A percentile compares a stretch with the other conserved stretches of the same genome.
phyloP scores from a whole-genome alignment of 2,888 invertebrate genomes.

The Eutolmus rufibarbis region DNA sequence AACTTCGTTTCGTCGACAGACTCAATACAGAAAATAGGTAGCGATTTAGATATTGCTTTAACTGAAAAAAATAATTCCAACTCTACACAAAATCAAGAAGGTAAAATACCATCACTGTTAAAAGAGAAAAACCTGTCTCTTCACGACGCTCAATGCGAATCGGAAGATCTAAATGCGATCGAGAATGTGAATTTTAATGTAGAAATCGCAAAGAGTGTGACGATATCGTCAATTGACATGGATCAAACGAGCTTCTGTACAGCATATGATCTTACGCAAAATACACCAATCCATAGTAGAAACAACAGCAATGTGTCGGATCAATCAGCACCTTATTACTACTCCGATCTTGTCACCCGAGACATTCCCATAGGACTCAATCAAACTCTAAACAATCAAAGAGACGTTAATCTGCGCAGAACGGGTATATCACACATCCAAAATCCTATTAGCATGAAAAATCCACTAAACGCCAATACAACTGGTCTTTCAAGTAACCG shows the following conservation, averaged over 20 bases:
- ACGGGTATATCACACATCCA: conserved; percentile 77
- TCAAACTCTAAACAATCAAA: conserved; percentile 74
- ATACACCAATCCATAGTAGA: conserved; percentile 67
- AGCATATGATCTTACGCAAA: conserved; percentile 51
- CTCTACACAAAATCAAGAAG: not conserved
- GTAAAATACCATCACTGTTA: conserved; percentile 46
- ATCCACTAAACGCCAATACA: conserved; percentile 47
- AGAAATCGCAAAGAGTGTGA: conserved; percentile 51
- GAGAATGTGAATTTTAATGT: conserved; percentile 29
- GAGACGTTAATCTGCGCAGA: conserved; percentile 69
- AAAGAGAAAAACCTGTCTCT: conserved; percentile 51
- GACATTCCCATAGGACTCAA: not conserved
- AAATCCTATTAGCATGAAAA: conserved; percentile 69
- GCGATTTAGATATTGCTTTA: conserved; percentile 16
- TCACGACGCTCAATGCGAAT: conserved; percentile 51
- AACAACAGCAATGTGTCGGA: conserved; percentile 70
- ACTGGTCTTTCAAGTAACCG: conserved; percentile 65
- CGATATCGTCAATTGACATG: conserved; percentile 51
- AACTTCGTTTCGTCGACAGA: conserved; percentile 61
- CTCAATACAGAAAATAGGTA: conserved; percentile 56
- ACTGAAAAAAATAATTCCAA: not conserved
- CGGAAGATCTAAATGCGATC: conserved; percentile 47
- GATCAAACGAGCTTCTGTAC: conserved; percentile 51
- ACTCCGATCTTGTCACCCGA: conserved; percentile 69
- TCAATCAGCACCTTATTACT: conserved; percentile 84